Evolutionary conservation across 2,888 invertebrate species (phyloP), one percentile per base, ranked within the genome.

Genomic region (Salticus scenicus): DNA sequence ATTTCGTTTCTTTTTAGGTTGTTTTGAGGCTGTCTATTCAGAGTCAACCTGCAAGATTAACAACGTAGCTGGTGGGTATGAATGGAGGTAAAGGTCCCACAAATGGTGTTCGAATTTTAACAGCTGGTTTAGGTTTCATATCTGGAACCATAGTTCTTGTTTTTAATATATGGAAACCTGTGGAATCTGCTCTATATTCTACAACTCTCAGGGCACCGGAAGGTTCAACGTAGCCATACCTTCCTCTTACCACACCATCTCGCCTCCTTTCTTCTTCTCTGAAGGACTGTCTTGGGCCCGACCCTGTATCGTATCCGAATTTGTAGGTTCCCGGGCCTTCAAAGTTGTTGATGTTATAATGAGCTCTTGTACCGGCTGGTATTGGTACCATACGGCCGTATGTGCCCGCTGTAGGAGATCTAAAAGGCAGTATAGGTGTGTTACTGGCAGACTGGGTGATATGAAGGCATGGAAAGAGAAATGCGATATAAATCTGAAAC

Each of bases 281-380:
- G 67, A 88, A 88, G 10, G 88, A 87, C 74, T 87, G 86, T 42
- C 75, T 83, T 1, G 88, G 88, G 0, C 88, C 88, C 10, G 86
- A 82, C 7, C 88, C 88, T 5, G 88, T 88, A 28, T 88, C 88
- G 47, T 88, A 88, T 5, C 88, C 88, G 30, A 86, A 88, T 30
- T 88, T 88, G 67, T 88, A 88, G 1, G 88, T 88, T 0, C 88
- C 88, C 2, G 86, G 82, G 14, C 88, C 88, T 7, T 69, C 82
- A 24, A 85, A 81, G 78, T 88, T 87, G 70, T 82, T 70, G n/a
- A 88, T 78, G 63, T 86, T 78, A 75, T 88, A 88, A 41, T 86
- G 87, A n/a, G 87, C 86, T 33, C 71, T 78, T 1, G 86, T 87
- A 17, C 88, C 88, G 0, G 88, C 88, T 0, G 86, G 88, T 7